phyloP scores from a whole-genome alignment of 2,113 vertebrate genomes.

The Prunella fulvescens region DNA sequence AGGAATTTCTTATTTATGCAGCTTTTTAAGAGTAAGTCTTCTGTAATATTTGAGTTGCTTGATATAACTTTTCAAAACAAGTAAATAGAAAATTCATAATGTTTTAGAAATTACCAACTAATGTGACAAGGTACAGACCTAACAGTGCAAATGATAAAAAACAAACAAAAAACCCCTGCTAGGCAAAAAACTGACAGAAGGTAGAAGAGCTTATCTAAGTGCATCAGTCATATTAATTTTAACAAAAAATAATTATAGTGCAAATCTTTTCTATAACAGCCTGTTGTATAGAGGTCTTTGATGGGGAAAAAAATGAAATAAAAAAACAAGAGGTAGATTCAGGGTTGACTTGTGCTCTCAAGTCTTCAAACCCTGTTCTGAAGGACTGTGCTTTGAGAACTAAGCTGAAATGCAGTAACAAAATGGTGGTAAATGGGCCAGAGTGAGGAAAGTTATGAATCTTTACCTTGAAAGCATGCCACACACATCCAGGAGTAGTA shows the following conservation, averaged over 20 bases:
- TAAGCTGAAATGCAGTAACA: background rate
- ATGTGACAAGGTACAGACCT: background rate
- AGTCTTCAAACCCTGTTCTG: background rate
- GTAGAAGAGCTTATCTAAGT: background rate
- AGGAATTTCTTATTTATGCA: background rate
- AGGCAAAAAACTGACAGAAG: background rate
- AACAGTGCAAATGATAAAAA: background rate
- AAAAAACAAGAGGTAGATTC: background rate
- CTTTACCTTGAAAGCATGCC: background rate
- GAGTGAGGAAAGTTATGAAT: background rate
- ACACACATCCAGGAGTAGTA: background rate
- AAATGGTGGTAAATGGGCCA: background rate
- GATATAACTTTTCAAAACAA: background rate
- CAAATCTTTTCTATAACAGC: background rate
- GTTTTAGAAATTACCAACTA: background rate
- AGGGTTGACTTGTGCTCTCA: background rate
- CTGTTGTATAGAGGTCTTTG: background rate
- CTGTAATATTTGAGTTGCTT: background rate
- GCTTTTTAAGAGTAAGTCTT: background rate
- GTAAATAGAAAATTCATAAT: background rate
- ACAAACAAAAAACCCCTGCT: fast-evolving
- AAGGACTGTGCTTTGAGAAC: background rate
- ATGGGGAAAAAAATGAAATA: background rate
- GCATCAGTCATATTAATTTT: background rate
- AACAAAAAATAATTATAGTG: background rate